Base-by-base conservation (phyloP, 2,797 vertebrate species). In the Knipowitschia caucasica region DNA sequence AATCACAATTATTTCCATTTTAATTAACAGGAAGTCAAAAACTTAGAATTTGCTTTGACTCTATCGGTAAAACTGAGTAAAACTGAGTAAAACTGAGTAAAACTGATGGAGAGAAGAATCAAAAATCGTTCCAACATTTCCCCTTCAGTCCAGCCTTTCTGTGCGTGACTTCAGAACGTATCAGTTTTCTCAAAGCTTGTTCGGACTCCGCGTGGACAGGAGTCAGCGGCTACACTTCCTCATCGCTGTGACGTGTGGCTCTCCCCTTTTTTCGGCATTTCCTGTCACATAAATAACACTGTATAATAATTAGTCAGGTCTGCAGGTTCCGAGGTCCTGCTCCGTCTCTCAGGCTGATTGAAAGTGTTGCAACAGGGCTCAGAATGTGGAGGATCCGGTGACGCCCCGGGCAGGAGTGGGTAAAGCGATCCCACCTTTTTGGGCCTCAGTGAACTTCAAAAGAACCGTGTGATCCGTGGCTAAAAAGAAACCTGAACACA, bases 161-260 rank as follows among this genome's bases (percentile, higher is more conserved):
- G 34, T 4, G n/a, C 2, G 6, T 15, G 45, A 31, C 45, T 30
- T 47, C 45, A 47, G 45, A 47, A 15, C 10, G 10, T 18, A 47
- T 47, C 45, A 12, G 26, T 18, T 47, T 47, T 5, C 45, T 20
- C 45, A 47, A 30, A 30, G 45, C 15, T 29, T 18, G 43, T 46
- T 11, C 10, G 18, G 25, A 14, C 25, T 10, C 43, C 10, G 43
- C n/a, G n/a, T 27, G 25, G 14, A 44, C 24, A 27, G 24, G 26
- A 46, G 15, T 27, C 25, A 29, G n/a, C 15, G 26, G 43, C 8
- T 11, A 18, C 44, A 20, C 45, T 47, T 30, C 26, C 43, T 17
- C 25, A 15, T n/a, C n/a, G n/a, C 24, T 25, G 40, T 43, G 40
- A 43, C 25, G 40, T n/a, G 21, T 43, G 21, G 23, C 8, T 21